Evolutionary conservation across 2,797 vertebrate species (phyloP).

Genomic region (Sebastes hubbsi): DNA sequence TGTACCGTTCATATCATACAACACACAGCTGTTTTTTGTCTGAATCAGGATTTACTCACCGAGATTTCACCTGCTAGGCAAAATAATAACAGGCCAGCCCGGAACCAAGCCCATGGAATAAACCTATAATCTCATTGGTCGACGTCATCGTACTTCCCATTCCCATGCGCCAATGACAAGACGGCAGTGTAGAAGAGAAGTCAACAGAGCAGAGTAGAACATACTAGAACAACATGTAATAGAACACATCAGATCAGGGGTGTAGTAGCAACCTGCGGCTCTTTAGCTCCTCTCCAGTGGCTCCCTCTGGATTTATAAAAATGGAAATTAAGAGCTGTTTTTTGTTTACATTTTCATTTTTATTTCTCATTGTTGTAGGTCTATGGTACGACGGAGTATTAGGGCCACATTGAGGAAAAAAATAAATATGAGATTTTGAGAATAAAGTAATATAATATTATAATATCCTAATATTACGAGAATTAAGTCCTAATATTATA

Average conservation of each 20-base stretch:
- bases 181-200: background rate
- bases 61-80: conserved; percentile 51
- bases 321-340: too few relatives aligned
- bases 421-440: too few relatives aligned
- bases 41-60: conserved; percentile 63
- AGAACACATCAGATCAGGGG: conserved; percentile 4
- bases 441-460: too few relatives aligned
- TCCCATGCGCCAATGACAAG: conserved; percentile 49
- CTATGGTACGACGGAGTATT: too few relatives aligned
- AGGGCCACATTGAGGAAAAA: too few relatives aligned
- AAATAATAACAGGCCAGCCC: conserved; percentile 68
- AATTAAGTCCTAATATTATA: too few relatives aligned
- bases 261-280: too few relatives aligned
- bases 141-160: conserved; percentile 59
- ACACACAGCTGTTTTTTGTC: background rate
- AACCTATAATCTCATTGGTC: conserved; percentile 69
- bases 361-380: too few relatives aligned
- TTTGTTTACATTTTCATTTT: too few relatives aligned
- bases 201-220: background rate
- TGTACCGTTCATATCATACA: fast-evolving
- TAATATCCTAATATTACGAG: too few relatives aligned
- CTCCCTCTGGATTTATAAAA: too few relatives aligned
- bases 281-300: too few relatives aligned
- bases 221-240: background rate
- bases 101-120: conserved; percentile 57